A percentile compares a stretch with the other conserved stretches of the same genome.
phyloP scores from a whole-genome alignment of 1,140 invertebrate species.

The Homalodisca vitripennis region DNA sequence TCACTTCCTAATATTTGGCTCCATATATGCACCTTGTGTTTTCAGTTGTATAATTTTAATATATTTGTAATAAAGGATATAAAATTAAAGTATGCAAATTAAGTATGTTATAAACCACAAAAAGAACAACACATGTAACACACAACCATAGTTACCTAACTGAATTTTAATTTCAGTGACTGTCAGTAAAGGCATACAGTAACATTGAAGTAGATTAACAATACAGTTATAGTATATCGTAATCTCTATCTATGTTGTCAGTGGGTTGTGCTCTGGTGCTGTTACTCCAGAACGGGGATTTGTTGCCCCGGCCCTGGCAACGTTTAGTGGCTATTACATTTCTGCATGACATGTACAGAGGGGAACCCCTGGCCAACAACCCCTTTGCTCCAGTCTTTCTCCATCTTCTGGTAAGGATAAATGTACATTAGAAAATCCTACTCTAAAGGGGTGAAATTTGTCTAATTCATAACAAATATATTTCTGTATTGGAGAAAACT shows the following conservation, averaged over 20 bases:
- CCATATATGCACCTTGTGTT: too few relatives aligned
- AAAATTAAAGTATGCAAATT: not conserved
- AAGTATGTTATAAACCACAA: not conserved
- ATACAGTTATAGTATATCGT: not conserved
- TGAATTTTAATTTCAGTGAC: not conserved
- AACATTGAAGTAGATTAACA: not conserved
- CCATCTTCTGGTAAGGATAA: slow-evolving; percentile 57
- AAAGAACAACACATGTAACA: not conserved
- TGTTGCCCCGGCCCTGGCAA: slow-evolving; percentile 65
- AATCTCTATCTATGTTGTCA: slow-evolving; percentile 42
- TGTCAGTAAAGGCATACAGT: not conserved
- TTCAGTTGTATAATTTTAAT: too few relatives aligned
- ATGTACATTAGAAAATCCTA: too few relatives aligned
- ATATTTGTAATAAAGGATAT: not conserved
- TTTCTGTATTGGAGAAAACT: too few relatives aligned
- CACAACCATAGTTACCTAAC: not conserved
- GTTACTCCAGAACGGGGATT: slow-evolving; percentile 67
- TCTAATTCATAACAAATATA: too few relatives aligned
- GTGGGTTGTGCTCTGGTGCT: slow-evolving; percentile 63
- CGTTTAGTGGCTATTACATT: slow-evolving; percentile 66
- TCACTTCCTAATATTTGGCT: not conserved
- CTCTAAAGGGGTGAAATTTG: too few relatives aligned
- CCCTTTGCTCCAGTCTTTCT: slow-evolving; percentile 72
- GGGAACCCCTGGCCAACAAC: slow-evolving; percentile 63
- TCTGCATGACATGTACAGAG: slow-evolving; percentile 72